Evolutionary conservation across 1,140 invertebrate genomes (phyloP), one percentile per base, ranked within the genome.

Genomic region (Andrena cerasifolii): DNA sequence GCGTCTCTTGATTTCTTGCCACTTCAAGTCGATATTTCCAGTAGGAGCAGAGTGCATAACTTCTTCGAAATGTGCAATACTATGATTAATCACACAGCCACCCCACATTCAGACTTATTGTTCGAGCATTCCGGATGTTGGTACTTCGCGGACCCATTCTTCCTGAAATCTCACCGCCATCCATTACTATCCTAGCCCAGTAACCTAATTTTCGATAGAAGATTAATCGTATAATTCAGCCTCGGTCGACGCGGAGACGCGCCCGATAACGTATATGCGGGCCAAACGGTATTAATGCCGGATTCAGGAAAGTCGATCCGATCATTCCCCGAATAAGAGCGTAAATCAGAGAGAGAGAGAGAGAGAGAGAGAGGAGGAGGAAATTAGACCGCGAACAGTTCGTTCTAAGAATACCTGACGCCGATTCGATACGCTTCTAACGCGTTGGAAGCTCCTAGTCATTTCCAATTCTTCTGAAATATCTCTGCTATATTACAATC

Each of bases 221-320:
- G 82, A 85, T 84, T 85, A 85, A 85, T 85, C 82, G 78, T 65
- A 81, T 85, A 81, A 85, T 85, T 85, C 73, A 84, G 58, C 62
- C 53, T 45, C 61, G 56, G 68, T 53, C 53, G 70, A 76, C 62
- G 71, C 49, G 51, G 49, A 72, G 67, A 83, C 77, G 45, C 45
- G 16, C 24, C 59, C 72, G 73, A 84, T 84, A 83, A 78, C 53
- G 53, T 40, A 45, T 65, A 83, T 73, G 77, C 81, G 77, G 71
- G 81, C 31, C 59, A 71, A 79, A 75, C 43, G 63, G 80, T 33
- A 83, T 82, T 82, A 83, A 49, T 74, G 47, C 40, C 49, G 67
- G 66, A 83, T 82, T 67, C 74, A 28, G 24, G 78, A 43, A 49
- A 78, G 47, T 65, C 61, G 81, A 78, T 82, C 36, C 21, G 68